A percentile compares a stretch with the other conserved stretches of the same genome.
phyloP scores from a whole-genome alignment of 2,797 vertebrate genomes.

The Phyllotis vaccarum region DNA sequence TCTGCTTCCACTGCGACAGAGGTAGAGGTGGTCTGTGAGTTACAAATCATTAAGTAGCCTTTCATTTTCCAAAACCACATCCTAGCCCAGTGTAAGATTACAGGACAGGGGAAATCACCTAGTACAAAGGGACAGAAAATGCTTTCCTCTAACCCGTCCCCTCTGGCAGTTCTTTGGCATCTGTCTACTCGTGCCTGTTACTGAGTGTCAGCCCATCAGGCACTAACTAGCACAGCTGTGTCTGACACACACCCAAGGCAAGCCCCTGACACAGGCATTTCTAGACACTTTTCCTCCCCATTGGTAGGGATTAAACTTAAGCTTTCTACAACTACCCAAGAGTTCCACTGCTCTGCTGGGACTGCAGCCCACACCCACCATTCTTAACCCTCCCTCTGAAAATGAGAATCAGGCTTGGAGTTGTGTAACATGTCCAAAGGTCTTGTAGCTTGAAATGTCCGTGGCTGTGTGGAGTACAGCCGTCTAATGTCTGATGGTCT shows the following conservation, averaged over 20 bases:
- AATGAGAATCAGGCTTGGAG: not conserved
- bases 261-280: not conserved
- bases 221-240: not conserved
- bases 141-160: not conserved
- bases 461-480: not conserved
- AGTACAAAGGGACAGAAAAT: not conserved
- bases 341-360: not conserved
- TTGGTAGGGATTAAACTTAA: not conserved
- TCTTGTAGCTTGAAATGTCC: not conserved
- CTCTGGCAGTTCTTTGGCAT: not conserved
- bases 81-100: constrained; percentile 39
- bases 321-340: not conserved
- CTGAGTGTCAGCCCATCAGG: not conserved
- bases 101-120: not conserved
- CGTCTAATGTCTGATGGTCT: not conserved
- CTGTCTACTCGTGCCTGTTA: not conserved
- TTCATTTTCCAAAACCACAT: constrained; percentile 46
- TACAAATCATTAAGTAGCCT: constrained; percentile 22
- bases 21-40: not conserved
- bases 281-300: not conserved
- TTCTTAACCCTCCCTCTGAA: constrained; percentile 18
- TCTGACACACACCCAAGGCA: not conserved
- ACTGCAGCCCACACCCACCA: not conserved
- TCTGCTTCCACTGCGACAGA: not conserved
- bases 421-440: not conserved